These are phyloP conservation scores for Anaspis maculata DNA, from an alignment of 2,888 invertebrate species.

Conservation along the genomic window DNA sequence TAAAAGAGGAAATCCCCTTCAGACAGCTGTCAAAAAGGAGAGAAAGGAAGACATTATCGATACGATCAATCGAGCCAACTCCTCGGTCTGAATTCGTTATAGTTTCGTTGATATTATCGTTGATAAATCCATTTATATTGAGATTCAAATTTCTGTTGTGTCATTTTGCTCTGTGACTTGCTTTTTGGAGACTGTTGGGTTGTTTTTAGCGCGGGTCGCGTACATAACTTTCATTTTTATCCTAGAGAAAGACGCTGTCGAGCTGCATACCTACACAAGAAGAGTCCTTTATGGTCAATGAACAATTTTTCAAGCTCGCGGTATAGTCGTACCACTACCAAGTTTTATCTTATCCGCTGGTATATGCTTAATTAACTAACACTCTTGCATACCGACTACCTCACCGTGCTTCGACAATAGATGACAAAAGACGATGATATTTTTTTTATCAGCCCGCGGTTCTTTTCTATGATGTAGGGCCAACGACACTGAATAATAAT, in stretches of 20 bases:
- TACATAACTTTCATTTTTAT: no score
- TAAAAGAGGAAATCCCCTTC: slow-evolving; percentile 39
- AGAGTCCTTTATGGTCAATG: no score
- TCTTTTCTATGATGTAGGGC: slow-evolving; percentile 9
- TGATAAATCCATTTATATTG: slow-evolving; percentile 41
- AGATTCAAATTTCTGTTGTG: slow-evolving; percentile 39
- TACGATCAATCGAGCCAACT: slow-evolving; percentile 32
- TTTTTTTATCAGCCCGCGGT: not conserved
- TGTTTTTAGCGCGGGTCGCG: not conserved
- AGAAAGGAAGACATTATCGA: slow-evolving; percentile 36
- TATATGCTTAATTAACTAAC: no score
- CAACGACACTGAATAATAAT: slow-evolving; percentile 13
- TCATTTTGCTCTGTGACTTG: slow-evolving; percentile 30
- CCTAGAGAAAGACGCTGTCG: no score
- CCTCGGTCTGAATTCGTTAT: slow-evolving; percentile 32
- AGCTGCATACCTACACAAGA: no score
- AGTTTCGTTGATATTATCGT: slow-evolving; percentile 35
- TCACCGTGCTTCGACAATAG: no score
- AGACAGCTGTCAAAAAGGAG: slow-evolving; percentile 28
- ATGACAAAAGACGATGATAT: no score
- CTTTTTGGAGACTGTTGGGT: slow-evolving; percentile 8
- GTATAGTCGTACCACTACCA: no score
- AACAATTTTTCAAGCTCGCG: no score
- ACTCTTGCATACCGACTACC: no score
- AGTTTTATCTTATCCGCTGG: no score